phyloP scores from a whole-genome alignment of 1,140 invertebrate genomes.

The Pseudomyrmex dendroicus region DNA sequence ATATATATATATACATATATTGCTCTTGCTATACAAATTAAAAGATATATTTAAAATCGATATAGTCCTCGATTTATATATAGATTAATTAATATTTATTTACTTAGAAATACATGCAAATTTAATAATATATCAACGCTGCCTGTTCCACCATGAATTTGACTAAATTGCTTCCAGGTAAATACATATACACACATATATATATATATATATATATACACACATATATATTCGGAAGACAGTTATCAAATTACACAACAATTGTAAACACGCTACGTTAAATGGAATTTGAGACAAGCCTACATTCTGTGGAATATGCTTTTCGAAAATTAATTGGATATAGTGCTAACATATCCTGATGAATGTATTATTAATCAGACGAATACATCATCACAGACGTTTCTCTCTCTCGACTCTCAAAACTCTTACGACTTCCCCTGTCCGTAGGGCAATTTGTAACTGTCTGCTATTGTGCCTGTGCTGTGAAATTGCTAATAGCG shows the following conservation, averaged over 20 bases:
- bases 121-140: conserved; percentile 22
- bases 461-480: not conserved
- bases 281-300: not conserved
- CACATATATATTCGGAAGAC: not conserved
- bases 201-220: too few species aligned
- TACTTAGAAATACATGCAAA: not conserved
- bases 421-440: not conserved
- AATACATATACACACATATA: not conserved
- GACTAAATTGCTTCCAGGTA: conserved; percentile 15
- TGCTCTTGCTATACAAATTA: too few species aligned
- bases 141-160: not conserved
- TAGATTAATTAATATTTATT: too few species aligned
- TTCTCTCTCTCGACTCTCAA: not conserved
- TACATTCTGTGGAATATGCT: not conserved
- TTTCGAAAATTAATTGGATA: conserved; percentile 3
- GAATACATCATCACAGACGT: not conserved
- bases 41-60: too few species aligned
- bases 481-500: conserved; percentile 1
- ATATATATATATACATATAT: too few species aligned
- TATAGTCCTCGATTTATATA: too few species aligned
- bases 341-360: not conserved
- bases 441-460: conserved; percentile 9
- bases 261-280: conserved; percentile 2
- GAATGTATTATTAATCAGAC: conserved; percentile 8
- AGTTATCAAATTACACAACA: not conserved